Evolutionary conservation across 2,888 invertebrate genomes (phyloP), one percentile per base, ranked within the genome.

Genomic region (Paralinhomoeus sp.): DNA sequence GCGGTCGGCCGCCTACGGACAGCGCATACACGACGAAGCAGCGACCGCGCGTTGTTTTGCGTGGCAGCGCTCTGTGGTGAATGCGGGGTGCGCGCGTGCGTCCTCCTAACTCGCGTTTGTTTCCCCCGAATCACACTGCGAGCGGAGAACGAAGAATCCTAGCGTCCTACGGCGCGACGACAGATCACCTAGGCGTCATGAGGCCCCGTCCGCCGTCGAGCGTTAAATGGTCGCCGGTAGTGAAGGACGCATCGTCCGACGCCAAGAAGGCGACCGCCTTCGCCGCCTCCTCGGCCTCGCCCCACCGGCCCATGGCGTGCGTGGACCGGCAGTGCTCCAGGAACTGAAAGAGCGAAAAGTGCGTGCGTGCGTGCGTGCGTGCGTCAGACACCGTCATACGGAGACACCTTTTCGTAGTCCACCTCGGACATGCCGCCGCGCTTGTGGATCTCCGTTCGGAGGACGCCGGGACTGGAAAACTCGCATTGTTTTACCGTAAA

Each of bases 381-480:
- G 3, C 2, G n/a, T 17, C 23, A 21, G 40, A 43, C 9, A 15
- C 18, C 7, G 37, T 3, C n/a, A 18, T 13, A 45, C 18, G 20
- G 3, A n/a, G 49, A 48, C 46, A 66, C 65, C 53, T 74, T 74
- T 33, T 72, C 71, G 63, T 91, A 83, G 35, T 78, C 74, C 49
- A 78, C 77, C 18, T 80, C 76, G 48, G 69, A 73, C 72, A 91
- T 73, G 15, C 91, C 91, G 23, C 80, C 80, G 45, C 78, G 72
- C 57, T 74, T 77, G 55, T 91, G 89, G 31, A 89, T 63, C 62
- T 84, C 78, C 0, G 89, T 91, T 1, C 80, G 62, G 18, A 80
- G 77, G 0, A 91, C 89, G 42, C 91, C 91, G 18, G 91, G 91
- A 65, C 70, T 71, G n/a, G n/a, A n/a, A n/a, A n/a, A n/a, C n/a